A percentile compares a stretch with the other conserved stretches of the same genome.
Evolutionary conservation across 2,888 invertebrate species (phyloP).

Genomic region (Formica aserva): DNA sequence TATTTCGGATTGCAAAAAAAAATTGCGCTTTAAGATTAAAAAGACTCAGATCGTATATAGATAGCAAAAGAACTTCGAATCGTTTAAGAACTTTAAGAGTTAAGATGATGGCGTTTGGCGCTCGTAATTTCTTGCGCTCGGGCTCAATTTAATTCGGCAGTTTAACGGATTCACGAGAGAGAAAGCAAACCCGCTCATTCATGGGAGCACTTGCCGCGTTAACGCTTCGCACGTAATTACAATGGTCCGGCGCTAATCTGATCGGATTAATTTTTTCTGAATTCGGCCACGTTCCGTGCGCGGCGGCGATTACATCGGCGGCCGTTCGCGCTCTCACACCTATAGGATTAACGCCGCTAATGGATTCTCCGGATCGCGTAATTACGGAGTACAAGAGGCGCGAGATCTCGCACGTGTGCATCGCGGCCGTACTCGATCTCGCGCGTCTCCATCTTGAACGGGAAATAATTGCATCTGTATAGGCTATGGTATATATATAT

Average conservation of each 20-base stretch:
- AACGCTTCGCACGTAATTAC: slow-evolving; percentile 71
- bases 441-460: slow-evolving; percentile 35
- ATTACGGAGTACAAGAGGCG: slow-evolving; percentile 70
- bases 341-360: slow-evolving; percentile 71
- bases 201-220: slow-evolving; percentile 64
- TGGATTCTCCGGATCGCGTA: slow-evolving; percentile 72
- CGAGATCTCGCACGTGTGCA: slow-evolving; percentile 60
- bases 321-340: slow-evolving; percentile 63
- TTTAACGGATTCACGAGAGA: slow-evolving; percentile 35
- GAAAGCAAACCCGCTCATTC: slow-evolving; percentile 37
- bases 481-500: neutral
- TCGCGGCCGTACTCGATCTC: slow-evolving; percentile 4
- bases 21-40: slow-evolving; percentile 23
- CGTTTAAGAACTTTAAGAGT: slow-evolving; percentile 32
- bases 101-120: slow-evolving; percentile 12
- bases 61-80: slow-evolving; percentile 12
- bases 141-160: slow-evolving; percentile 61
- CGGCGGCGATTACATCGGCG: slow-evolving; percentile 65
- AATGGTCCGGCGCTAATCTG: slow-evolving; percentile 71
- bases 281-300: slow-evolving; percentile 39
- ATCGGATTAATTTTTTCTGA: slow-evolving; percentile 71
- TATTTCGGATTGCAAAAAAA: neutral
- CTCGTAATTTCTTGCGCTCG: slow-evolving; percentile 23
- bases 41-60: slow-evolving; percentile 28
- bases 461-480: slow-evolving; percentile 67